These are phyloP conservation scores for Dromius quadrimaculatus DNA, from an alignment of 2,888 invertebrate genomes.

Conservation along the genomic window DNA sequence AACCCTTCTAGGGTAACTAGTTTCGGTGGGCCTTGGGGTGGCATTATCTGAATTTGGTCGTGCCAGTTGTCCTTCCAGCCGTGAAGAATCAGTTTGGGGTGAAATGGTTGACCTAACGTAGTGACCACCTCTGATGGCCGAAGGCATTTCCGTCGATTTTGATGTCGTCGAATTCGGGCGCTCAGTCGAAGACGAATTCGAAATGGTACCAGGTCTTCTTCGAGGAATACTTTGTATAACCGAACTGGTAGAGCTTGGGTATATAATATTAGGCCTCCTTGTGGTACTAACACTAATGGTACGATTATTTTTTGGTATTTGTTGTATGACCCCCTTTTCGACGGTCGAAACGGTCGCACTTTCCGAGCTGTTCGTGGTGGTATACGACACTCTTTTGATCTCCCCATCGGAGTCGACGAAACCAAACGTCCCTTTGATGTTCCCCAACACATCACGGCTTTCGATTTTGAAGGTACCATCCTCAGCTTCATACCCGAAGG, in stretches of 20 bases:
- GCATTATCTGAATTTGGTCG: constrained; percentile 60
- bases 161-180: constrained; percentile 59
- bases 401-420: constrained; percentile 83
- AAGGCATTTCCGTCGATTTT: constrained; percentile 59
- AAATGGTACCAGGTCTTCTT: constrained; percentile 66
- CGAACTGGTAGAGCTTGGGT: constrained; percentile 70
- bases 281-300: constrained; percentile 70
- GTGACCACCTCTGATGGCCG: constrained; percentile 56
- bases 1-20: constrained; percentile 59
- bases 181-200: constrained; percentile 63
- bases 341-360: constrained; percentile 65
- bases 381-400: constrained; percentile 84
- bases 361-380: constrained; percentile 71
- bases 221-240: constrained; percentile 77
- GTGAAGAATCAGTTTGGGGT: constrained; percentile 55
- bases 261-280: constrained; percentile 69
- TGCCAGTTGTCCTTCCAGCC: constrained; percentile 62
- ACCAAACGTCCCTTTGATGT: constrained; percentile 87
- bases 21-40: constrained; percentile 60
- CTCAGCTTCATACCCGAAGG: constrained; percentile 86
- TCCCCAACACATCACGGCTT: constrained; percentile 82
- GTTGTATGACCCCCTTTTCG: constrained; percentile 64
- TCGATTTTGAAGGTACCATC: constrained; percentile 90
- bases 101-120: constrained; percentile 58
- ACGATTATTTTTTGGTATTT: constrained; percentile 64